These are phyloP conservation scores for Rhizomys pruinosus DNA, from an alignment of 2,113 vertebrate species.

Conservation along the genomic window DNA sequence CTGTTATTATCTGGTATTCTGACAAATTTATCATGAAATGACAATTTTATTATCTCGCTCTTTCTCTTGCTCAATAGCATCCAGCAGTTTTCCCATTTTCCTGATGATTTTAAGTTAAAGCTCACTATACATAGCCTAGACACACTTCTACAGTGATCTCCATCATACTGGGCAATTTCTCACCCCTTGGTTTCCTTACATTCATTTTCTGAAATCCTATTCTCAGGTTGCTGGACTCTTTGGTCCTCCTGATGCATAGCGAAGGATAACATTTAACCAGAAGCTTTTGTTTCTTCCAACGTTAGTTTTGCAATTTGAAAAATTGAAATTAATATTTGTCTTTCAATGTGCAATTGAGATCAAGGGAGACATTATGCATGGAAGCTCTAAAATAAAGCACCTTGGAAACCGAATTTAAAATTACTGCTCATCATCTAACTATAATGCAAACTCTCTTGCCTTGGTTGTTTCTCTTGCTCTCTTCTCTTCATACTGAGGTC, in stretches of 20 bases:
- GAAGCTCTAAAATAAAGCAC: neutral
- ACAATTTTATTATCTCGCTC: neutral
- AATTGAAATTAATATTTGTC: neutral
- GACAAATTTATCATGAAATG: neutral
- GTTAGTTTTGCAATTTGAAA: neutral
- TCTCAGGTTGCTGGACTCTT: neutral
- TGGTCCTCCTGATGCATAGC: neutral
- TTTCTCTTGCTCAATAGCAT: neutral
- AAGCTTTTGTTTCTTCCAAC: neutral
- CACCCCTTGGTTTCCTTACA: neutral
- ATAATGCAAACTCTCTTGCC: neutral
- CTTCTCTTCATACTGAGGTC: neutral
- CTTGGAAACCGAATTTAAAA: neutral
- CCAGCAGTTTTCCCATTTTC: neutral
- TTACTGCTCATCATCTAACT: neutral
- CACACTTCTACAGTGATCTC: neutral
- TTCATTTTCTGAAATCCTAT: neutral
- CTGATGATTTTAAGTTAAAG: neutral
- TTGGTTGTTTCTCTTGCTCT: neutral
- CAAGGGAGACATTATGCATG: neutral
- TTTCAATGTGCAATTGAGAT: neutral
- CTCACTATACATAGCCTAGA: neutral
- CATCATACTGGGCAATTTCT: neutral
- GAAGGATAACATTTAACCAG: neutral
- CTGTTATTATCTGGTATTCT: neutral